Evolutionary conservation across 2,797 vertebrate genomes (phyloP), one percentile per base, ranked within the genome.

Genomic region (Distichodus sexfasciatus): DNA sequence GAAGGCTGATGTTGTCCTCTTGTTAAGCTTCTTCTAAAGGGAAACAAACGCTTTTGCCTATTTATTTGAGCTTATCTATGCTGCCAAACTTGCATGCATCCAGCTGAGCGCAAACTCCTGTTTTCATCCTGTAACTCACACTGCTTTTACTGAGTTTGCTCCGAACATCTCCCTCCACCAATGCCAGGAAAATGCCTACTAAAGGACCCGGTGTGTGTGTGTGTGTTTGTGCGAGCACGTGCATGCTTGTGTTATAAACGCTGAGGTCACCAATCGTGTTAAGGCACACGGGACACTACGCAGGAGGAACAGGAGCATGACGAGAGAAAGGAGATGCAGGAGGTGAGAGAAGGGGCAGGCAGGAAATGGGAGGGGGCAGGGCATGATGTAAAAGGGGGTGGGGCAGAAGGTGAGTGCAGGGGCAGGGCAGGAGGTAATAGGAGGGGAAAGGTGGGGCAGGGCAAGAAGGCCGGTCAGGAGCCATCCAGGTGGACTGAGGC

Each of bases 241-340:
- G 31, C n/a, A n/a, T n/a, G n/a, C n/a, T 35, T 58, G 35, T 28
- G 62, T 71, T 71, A 67, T 66, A 57, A 66, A 54, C 73, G 36
- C 62, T 68, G 70, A 77, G 69, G 79, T 79, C 76, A 77, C 62
- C 53, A 54, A 62, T 77, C 73, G 57, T 76, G 66, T 74, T 79
- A 78, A 79, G 76, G 80, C 80, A 78, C 69, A 75, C 72, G 57
- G 67, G 76, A 78, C 78, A 72, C 69, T 60, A 33, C 48, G 41
- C 41, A 63, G 53, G 63, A 41, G 15, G 43, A n/a, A n/a, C n/a
- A n/a, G n/a, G n/a, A n/a, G n/a, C n/a, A n/a, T n/a, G n/a, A n/a
- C n/a, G n/a, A n/a, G n/a, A n/a, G n/a, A n/a, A n/a, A n/a, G n/a
- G n/a, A n/a, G n/a, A n/a, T n/a, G n/a, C n/a, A 47, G 51, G 40